Conservation (phyloP, 2,888 invertebrate genomes). For the Chrysolina americana region DNA sequence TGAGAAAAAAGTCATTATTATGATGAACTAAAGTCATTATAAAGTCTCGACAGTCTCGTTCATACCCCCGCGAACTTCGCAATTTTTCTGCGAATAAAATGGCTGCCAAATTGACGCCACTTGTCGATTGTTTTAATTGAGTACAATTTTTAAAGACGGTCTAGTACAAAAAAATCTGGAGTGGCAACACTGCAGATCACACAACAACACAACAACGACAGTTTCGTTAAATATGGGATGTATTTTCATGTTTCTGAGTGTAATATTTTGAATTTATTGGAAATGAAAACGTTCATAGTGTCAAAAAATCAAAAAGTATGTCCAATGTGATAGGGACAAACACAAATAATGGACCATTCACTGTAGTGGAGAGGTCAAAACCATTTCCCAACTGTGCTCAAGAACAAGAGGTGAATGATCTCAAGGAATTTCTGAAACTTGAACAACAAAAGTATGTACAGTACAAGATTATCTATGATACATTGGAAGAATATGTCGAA, state of each 20-base stretch:
- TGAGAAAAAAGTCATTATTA: too few relatives aligned
- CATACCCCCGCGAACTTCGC: too few relatives aligned
- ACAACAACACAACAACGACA: too few relatives aligned
- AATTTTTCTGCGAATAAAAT: too few relatives aligned
- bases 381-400: slow-evolving; percentile 42
- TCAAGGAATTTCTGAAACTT: slow-evolving; percentile 56
- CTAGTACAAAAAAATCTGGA: not conserved
- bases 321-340: slow-evolving; percentile 45
- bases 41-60: too few relatives aligned
- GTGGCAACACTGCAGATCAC: too few relatives aligned
- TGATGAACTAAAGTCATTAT: too few relatives aligned
- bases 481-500: slow-evolving; percentile 55
- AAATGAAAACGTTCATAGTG: slow-evolving; percentile 9
- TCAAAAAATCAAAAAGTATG: slow-evolving; percentile 43
- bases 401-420: slow-evolving; percentile 58
- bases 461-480: slow-evolving; percentile 59
- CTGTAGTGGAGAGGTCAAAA: slow-evolving; percentile 37
- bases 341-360: slow-evolving; percentile 34
- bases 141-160: too few relatives aligned
- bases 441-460: slow-evolving; percentile 58
- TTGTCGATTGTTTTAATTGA: too few relatives aligned
- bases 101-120: too few relatives aligned
- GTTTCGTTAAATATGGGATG: too few relatives aligned
- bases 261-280: slow-evolving; percentile 21
- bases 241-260: not conserved